phyloP scores from a whole-genome alignment of 2,888 invertebrate genomes.

The Mythimna impura region DNA sequence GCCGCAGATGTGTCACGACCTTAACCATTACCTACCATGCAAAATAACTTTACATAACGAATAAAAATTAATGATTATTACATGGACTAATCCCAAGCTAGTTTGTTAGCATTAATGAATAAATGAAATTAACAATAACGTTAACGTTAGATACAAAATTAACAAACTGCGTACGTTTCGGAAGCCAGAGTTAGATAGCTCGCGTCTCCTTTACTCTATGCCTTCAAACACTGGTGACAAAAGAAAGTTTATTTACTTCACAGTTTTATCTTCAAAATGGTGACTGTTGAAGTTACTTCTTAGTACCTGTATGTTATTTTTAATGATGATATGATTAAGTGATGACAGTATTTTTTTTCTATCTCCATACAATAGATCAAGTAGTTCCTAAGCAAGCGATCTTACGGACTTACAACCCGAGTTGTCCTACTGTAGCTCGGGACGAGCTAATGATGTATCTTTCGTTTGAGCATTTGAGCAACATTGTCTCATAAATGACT shows the following conservation, averaged over 20 bases:
- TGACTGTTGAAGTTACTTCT: slow-evolving; percentile 41
- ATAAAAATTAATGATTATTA: slow-evolving; percentile 9
- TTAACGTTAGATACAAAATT: slow-evolving; percentile 82
- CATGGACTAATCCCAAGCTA: slow-evolving; percentile 49
- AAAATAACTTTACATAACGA: slow-evolving; percentile 10
- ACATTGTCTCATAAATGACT: neutral
- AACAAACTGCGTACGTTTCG: slow-evolving; percentile 85
- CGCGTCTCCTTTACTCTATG: slow-evolving; percentile 80
- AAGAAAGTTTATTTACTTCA: slow-evolving; percentile 73
- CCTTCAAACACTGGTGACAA: slow-evolving; percentile 89
- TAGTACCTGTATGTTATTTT: slow-evolving; percentile 47
- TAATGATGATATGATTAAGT: slow-evolving; percentile 45
- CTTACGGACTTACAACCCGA: neutral
- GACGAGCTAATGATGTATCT: neutral
- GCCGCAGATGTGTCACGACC: neutral
- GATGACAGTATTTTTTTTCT: slow-evolving; percentile 1
- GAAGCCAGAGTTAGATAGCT: slow-evolving; percentile 86
- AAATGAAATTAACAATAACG: slow-evolving; percentile 55
- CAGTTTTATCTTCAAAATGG: slow-evolving; percentile 35
- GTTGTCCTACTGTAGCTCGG: neutral
- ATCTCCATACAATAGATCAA: slow-evolving; percentile 15
- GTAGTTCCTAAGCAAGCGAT: neutral
- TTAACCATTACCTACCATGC: slow-evolving; percentile 37
- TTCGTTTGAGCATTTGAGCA: neutral
- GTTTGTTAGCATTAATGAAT: slow-evolving; percentile 56